Base-by-base conservation (phyloP, 2,797 vertebrate genomes). In the Halcyon smyrnensis region DNA sequence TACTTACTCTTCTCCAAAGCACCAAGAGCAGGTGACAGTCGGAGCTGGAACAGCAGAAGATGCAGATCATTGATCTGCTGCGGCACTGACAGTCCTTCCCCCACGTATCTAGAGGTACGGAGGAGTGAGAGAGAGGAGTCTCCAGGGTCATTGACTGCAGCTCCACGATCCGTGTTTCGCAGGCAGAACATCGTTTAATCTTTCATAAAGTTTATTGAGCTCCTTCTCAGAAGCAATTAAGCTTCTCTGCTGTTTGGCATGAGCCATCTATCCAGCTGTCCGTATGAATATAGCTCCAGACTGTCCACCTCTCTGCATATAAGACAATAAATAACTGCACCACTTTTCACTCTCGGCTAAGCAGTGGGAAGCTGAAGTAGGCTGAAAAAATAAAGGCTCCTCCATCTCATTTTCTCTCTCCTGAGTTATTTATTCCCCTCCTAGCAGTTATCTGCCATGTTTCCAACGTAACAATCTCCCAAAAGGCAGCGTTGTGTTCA, bases 221-320 rank as follows among this genome's bases (percentile, higher is more conserved):
- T 62, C 63, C 83, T 28, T 68, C 86, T 83, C 86, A 41, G 71
- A 91, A 87, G 71, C 93, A 83, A 67, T 92, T 60, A 53, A 41
- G 73, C 77, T 78, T 18, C 64, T 62, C 60, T 57, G 39, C 6
- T 2, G 50, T 32, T 34, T 76, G 27, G 9, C 11, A 8, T 9
- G 6, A 74, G 69, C 62, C 8, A 21, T 23, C 21, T 3, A 12
- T 54, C 69, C 73, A 57, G 50, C 83, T 84, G 73, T 39, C 76
- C 8, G 0, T 17, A 15, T 15, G 46, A 64, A 50, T 25, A 54
- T 2, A 68, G 27, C 73, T 91, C 75, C 89, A 57, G 46, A 3
- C 54, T 73, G 78, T 23, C 87, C 83, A 12, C 68, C 71, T 73
- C 50, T 11, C 54, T 65, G 54, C 21, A 15, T 46, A 8, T 19